Percentiles rank a stretch among this genome's conserved stretches.
Evolutionary conservation across 2,797 vertebrate species (phyloP).

Genomic region (Basileuterus tristriatus): DNA sequence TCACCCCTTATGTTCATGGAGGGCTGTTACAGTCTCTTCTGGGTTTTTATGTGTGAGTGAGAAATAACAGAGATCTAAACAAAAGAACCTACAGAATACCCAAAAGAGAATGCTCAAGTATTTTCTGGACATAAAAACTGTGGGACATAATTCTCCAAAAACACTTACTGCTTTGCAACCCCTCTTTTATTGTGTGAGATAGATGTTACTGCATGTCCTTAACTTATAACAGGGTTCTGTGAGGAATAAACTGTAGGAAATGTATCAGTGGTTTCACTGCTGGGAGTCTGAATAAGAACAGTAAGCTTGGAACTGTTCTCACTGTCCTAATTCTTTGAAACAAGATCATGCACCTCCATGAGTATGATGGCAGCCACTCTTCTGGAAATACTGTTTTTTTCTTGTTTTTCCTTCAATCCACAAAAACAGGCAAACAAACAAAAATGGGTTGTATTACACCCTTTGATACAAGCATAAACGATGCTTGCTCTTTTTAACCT

Average conservation of each 20-base stretch:
- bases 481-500: not conserved
- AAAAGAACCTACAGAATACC: not conserved
- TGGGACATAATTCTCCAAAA: not conserved
- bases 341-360: not conserved
- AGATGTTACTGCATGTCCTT: not conserved
- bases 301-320: not conserved
- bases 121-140: not conserved
- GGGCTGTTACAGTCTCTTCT: rapidly evolving
- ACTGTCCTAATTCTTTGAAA: not conserved
- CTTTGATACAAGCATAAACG: not conserved
- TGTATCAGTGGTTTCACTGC: not conserved
- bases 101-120: not conserved
- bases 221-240: not conserved
- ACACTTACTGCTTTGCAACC: not conserved
- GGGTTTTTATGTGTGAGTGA: not conserved
- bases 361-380: not conserved
- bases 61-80: not conserved
- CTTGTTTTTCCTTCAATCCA: not conserved
- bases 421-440: not conserved
- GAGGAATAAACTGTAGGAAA: not conserved
- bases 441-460: not conserved
- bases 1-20: not conserved
- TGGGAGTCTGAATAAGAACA: not conserved
- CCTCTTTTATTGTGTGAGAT: not conserved
- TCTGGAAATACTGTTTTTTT: not conserved